These are phyloP conservation scores for Prochilodus magdalenae DNA, from an alignment of 2,113 vertebrate species.

Conservation along the genomic window DNA sequence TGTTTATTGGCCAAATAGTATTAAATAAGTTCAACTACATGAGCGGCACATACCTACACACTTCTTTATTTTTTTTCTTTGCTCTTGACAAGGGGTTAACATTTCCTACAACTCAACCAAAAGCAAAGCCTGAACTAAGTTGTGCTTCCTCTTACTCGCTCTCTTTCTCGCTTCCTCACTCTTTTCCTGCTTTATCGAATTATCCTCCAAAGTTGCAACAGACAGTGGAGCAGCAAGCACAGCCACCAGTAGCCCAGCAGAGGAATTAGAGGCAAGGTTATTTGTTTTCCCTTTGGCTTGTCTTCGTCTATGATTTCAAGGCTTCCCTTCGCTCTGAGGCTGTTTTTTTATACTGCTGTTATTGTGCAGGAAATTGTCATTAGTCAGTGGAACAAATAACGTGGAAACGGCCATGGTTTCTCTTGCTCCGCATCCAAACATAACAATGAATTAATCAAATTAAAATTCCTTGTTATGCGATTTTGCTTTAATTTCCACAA, in stretches of 20 bases:
- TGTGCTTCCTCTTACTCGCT: conserved; percentile 15
- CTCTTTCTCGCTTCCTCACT: neutral
- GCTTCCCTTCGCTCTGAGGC: conserved; percentile 78
- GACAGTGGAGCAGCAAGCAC: conserved; percentile 58
- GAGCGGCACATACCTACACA: neutral
- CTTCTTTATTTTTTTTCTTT: neutral
- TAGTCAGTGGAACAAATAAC: conserved; percentile 87
- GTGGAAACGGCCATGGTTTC: conserved; percentile 79
- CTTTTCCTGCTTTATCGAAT: conserved; percentile 40
- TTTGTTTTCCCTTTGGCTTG: conserved; percentile 77
- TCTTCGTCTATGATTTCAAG: conserved; percentile 75
- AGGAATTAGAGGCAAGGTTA: conserved; percentile 76
- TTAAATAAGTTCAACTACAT: neutral
- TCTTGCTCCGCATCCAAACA: conserved; percentile 79
- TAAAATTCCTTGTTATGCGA: conserved; percentile 84
- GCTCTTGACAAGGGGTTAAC: neutral
- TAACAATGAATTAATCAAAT: conserved; percentile 88
- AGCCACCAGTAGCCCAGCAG: conserved; percentile 51
- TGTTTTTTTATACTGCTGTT: conserved; percentile 78
- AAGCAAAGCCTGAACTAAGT: conserved; percentile 57
- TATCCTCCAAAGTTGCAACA: conserved; percentile 43
- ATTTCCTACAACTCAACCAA: conserved; percentile 27
- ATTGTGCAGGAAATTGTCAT: conserved; percentile 86
- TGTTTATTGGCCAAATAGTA: neutral
- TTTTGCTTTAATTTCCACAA: conserved; percentile 85